Base-by-base conservation (phyloP, 1,140 invertebrate species). In the Caenorhabditis remanei region DNA sequence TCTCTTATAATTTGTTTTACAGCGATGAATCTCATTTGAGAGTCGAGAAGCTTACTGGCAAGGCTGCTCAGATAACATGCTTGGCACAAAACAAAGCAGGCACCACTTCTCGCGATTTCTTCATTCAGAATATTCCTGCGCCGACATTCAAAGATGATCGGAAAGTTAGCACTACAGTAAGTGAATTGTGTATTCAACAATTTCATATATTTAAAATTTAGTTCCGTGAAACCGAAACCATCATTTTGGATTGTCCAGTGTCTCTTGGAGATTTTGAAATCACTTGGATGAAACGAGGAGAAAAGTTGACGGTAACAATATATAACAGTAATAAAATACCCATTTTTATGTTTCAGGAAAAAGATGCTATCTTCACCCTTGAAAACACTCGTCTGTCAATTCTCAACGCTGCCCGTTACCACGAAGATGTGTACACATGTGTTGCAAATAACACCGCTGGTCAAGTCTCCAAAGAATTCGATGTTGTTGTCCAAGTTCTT, bases 401-500 rank as follows among this genome's bases (percentile, higher is more conserved):
- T 86, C 95, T 94, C 41, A 94, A 95, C 89, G 95, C 97, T 0
- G 95, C 95, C 85, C 95, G 95, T 84, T 95, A 95, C 0, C 96
- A 97, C 92, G 94, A 95, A 67, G 96, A 96, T 0, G 94, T 94
- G 48, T 97, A 96, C 91, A 95, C 95, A 50, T 98, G 97, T 92
- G 94, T 94, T 32, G 96, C 96, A 0, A 94, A 94, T 63, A 98
- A 97, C 92, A 93, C 94, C 19, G 97, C 96, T 13, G 96, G 96
- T 0, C 93, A 94, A 41, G 95, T 94, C 50, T 86, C 87, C 9
- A 89, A 87, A 19, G 88, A 93, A 48, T 94, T 95, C 65, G 94
- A 94, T 88, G 94, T 96, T 13, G 85, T 84, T 19, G 93, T 93
- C n/a, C 87, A 92, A 48, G 67, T 85, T 16, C 53, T 46, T 75